Conservation (phyloP, 2,113 vertebrate genomes). For the Grallaria varia region DNA sequence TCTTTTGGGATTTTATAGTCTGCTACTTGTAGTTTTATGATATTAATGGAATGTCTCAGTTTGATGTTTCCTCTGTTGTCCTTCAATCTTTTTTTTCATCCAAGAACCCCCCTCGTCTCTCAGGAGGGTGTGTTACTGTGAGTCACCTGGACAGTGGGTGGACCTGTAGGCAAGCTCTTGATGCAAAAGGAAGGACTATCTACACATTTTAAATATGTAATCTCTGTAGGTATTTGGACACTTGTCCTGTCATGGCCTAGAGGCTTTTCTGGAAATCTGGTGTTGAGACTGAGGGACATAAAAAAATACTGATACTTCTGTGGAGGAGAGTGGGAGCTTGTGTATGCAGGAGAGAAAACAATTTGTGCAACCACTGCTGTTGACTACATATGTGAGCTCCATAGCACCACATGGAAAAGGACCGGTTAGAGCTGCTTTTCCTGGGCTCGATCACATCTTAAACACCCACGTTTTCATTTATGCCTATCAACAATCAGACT, state of each 20-base stretch:
- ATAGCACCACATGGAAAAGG: not conserved
- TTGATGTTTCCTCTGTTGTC: not conserved
- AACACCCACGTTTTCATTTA: not conserved
- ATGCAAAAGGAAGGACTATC: not conserved
- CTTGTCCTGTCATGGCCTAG: not conserved
- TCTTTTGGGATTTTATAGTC: not conserved
- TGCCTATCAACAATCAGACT: not conserved
- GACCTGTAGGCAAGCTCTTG: not conserved
- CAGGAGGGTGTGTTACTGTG: not conserved
- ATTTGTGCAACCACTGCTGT: not conserved
- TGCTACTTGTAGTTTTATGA: not conserved
- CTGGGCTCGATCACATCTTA: not conserved
- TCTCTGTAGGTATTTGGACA: not conserved
- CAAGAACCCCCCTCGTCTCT: not conserved
- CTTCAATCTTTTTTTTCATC: not conserved
- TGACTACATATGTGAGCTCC: rapidly evolving
- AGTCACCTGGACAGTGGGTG: not conserved
- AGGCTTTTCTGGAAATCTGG: not conserved
- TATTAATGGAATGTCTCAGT: rapidly evolving
- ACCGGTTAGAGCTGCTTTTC: not conserved
- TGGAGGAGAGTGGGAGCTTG: not conserved
- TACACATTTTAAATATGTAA: not conserved
- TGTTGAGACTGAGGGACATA: not conserved
- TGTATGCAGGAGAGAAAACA: not conserved
- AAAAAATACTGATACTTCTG: not conserved